Conservation (phyloP, 2,888 invertebrate species). For the Lepidocyrtinus sp. region DNA sequence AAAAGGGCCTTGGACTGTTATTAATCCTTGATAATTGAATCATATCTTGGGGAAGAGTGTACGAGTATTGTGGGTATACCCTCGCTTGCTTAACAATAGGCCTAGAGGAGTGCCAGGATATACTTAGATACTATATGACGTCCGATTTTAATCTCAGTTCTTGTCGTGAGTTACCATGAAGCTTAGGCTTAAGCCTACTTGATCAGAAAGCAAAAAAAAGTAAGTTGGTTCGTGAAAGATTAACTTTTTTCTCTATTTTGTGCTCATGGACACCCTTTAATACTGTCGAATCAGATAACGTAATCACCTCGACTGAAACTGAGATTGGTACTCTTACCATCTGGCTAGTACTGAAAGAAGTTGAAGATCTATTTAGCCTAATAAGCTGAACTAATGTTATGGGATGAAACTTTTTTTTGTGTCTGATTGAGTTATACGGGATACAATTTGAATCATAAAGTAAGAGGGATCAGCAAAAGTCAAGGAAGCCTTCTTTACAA, state of each 20-base stretch:
- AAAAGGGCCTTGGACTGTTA: conserved; percentile 49
- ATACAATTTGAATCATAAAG: too few species aligned
- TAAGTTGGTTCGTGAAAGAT: background rate
- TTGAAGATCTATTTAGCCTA: too few species aligned
- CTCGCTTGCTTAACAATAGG: too few species aligned
- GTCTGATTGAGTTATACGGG: too few species aligned
- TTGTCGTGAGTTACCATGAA: conserved; percentile 18
- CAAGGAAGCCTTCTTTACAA: conserved; percentile 9
- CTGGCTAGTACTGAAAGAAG: too few species aligned
- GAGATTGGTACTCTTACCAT: too few species aligned
- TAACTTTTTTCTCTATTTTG: conserved; percentile 13
- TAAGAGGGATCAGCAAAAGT: conserved; percentile 3
- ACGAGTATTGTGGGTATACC: too few species aligned
- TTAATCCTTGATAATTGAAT: conserved; percentile 30
- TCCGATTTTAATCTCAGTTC: conserved; percentile 7
- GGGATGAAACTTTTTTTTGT: too few species aligned
- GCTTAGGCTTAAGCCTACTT: conserved; percentile 23
- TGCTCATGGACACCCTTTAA: conserved; percentile 29
- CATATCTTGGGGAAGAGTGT: conserved; percentile 21
- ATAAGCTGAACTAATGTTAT: too few species aligned
- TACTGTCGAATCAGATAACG: conserved; percentile 18
- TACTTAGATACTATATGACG: background rate
- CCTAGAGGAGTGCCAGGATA: conserved; percentile 8
- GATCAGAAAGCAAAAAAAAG: conserved; percentile 13
- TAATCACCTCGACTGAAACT: too few species aligned